These are phyloP conservation scores for Zaprionus tsacasi DNA, from an alignment of 1,140 invertebrate genomes.

Conservation along the genomic window DNA sequence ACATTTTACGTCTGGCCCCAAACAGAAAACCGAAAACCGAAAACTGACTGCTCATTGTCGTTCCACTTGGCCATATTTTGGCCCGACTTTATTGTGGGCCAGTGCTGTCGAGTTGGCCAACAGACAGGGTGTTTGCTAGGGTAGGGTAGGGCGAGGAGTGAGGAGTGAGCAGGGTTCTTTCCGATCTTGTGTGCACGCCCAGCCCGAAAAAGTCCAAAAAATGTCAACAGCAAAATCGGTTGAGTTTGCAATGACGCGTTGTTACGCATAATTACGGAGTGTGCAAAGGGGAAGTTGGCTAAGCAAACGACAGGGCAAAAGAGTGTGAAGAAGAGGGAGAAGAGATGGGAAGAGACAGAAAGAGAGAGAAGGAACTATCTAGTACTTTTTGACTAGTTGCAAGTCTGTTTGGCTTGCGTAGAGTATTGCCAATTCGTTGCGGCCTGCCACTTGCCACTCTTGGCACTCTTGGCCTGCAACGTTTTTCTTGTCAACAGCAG, in stretches of 20 bases:
- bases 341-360: not conserved
- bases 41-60: constrained; percentile 67
- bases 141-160: not conserved
- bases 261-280: constrained; percentile 60
- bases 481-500: constrained; percentile 65
- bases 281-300: not conserved
- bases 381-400: no score
- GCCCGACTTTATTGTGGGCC: constrained; percentile 64
- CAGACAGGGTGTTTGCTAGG: not conserved
- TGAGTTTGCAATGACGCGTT: constrained; percentile 28
- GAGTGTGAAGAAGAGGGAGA: no score
- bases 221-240: constrained; percentile 28
- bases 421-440: constrained; percentile 29
- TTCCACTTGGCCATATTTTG: constrained; percentile 70
- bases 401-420: no score
- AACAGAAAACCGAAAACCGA: not conserved
- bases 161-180: not conserved
- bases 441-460: constrained; percentile 18
- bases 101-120: constrained; percentile 12
- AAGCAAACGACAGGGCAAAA: not conserved
- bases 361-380: not conserved
- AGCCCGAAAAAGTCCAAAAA: constrained; percentile 38
- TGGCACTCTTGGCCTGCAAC: constrained; percentile 25
- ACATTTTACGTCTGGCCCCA: constrained; percentile 42
- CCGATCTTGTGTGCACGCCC: constrained; percentile 35